Percentiles rank a stretch among this genome's conserved stretches.
phyloP scores from a whole-genome alignment of 2,113 vertebrate species.

The Otis tarda region DNA sequence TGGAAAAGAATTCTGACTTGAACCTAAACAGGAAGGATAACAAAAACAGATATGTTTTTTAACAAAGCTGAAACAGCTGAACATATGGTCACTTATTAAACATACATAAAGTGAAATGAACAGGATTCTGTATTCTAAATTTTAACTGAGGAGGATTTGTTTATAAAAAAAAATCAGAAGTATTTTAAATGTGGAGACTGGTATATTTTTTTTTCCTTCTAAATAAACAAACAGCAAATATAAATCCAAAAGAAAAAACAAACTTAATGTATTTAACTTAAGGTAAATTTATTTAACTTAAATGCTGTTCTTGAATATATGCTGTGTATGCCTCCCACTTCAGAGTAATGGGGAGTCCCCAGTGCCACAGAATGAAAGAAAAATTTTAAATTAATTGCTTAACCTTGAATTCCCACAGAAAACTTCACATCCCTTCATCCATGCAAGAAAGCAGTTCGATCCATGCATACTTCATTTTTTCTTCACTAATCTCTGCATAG shows the following conservation, averaged over 20 bases:
- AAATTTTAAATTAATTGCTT: not conserved
- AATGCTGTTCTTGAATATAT: not conserved
- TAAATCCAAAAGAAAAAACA: not conserved
- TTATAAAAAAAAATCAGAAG: not conserved
- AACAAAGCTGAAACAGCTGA: not conserved
- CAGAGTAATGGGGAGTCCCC: not conserved
- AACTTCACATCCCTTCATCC: not conserved
- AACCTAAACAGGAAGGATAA: constrained; percentile 15
- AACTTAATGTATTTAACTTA: not conserved
- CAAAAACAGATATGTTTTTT: constrained; percentile 20
- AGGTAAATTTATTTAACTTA: not conserved
- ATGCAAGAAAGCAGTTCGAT: not conserved
- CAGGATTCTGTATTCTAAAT: not conserved
- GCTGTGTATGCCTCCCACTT: not conserved
- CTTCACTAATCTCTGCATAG: not conserved
- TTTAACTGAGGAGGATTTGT: not conserved
- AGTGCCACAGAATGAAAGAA: not conserved
- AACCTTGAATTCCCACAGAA: not conserved
- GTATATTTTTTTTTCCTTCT: not conserved
- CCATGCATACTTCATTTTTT: rapidly evolving
- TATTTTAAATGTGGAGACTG: not conserved
- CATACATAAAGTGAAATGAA: not conserved
- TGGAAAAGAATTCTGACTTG: not conserved
- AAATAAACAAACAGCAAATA: not conserved
- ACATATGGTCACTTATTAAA: not conserved